Conservation (phyloP, 1,140 invertebrate species). For the Drosophila bocqueti region DNA sequence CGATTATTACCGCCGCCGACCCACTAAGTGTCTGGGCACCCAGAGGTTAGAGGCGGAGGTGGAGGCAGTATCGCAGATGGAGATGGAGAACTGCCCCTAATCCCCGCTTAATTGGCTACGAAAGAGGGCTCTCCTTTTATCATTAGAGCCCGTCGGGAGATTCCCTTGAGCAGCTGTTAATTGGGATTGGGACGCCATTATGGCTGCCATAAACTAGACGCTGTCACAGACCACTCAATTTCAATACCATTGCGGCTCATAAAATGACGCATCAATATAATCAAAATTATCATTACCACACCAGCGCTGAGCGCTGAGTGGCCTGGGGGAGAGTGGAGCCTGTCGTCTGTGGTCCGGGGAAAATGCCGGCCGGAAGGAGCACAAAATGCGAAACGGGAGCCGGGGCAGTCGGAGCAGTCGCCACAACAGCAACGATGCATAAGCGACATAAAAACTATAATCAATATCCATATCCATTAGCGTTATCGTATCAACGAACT, state of each 20-base stretch:
- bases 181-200: conserved; percentile 59
- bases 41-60: neutral
- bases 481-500: conserved; percentile 81
- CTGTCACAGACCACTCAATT: conserved; percentile 81
- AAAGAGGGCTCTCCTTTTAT: conserved; percentile 36
- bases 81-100: conserved; percentile 20
- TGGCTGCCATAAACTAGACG: conserved; percentile 58
- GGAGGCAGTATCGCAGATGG: neutral
- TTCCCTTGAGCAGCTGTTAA: conserved; percentile 70
- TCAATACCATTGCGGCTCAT: conserved; percentile 81
- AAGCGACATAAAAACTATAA: conserved; percentile 79
- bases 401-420: conserved; percentile 6
- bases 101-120: conserved; percentile 42
- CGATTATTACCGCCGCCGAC: conserved; percentile 30
- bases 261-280: conserved; percentile 83
- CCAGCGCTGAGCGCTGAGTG: conserved; percentile 8
- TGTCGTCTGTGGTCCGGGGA: neutral
- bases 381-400: conserved; percentile 6
- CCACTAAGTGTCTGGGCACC: conserved; percentile 20
- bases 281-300: conserved; percentile 78
- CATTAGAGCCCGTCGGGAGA: conserved; percentile 30
- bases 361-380: conserved; percentile 11
- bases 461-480: conserved; percentile 84
- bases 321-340: conserved; percentile 12
- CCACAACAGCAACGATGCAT: conserved; percentile 46